Evolutionary conservation across 2,113 vertebrate species (phyloP).

Genomic region (Engystomops pustulosus): DNA sequence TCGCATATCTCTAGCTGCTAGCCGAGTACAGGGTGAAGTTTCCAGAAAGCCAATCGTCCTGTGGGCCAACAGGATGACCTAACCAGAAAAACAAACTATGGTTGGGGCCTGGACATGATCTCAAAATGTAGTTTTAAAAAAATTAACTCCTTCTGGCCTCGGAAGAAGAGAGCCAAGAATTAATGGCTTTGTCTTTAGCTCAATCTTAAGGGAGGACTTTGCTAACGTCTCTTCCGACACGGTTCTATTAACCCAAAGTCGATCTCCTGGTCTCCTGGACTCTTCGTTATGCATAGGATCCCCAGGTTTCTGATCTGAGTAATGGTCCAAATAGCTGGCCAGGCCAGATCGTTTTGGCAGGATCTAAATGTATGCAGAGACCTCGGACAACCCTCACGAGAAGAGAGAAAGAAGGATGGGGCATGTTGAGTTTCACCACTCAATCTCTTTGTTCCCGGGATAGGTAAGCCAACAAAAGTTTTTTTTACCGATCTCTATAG

Average conservation of each 20-base stretch:
- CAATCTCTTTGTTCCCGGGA: too few species aligned
- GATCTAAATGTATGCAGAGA: too few species aligned
- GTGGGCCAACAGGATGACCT: conserved; percentile 26
- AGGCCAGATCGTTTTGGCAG: too few species aligned
- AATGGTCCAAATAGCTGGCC: too few species aligned
- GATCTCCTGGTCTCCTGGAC: background rate
- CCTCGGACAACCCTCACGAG: too few species aligned
- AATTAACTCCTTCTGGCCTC: background rate
- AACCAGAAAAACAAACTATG: conserved; percentile 23
- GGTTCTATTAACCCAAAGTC: background rate
- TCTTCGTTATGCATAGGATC: background rate
- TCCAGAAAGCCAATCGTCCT: conserved; percentile 12
- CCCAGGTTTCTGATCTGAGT: background rate
- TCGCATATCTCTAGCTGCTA: background rate
- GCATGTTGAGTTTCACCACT: too few species aligned
- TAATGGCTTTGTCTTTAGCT: too few species aligned
- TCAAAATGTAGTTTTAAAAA: background rate
- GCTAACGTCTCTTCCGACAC: too few species aligned
- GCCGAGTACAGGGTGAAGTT: background rate
- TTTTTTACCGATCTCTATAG: too few species aligned
- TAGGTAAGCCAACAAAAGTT: too few species aligned
- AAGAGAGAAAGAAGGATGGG: too few species aligned
- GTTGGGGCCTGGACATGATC: background rate
- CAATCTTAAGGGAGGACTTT: too few species aligned
- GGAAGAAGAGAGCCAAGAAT: background rate